Evolutionary conservation across 2,888 invertebrate species (phyloP), one percentile per base, ranked within the genome.

Genomic region (Macrophya alboannulata): DNA sequence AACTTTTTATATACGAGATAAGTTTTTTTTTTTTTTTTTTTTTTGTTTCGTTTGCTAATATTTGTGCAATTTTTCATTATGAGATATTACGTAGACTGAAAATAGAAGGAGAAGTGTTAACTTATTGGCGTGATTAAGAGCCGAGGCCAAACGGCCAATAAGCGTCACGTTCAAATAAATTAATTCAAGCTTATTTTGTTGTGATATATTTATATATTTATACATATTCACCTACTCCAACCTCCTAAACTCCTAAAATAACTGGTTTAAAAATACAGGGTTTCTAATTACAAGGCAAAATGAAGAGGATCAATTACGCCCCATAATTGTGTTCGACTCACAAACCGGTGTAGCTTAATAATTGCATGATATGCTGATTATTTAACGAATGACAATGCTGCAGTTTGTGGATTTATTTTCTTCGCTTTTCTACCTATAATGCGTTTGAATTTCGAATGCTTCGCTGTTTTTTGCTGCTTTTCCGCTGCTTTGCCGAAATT

Each of bases 401-500:
- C 17, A 51, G 37, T n/a, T 31, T 55, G 77, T 9, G 15, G 6
- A 25, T 55, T 31, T 37, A n/a, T 59, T 43, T 51, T 31, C 0
- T 12, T 15, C 8, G 55, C 12, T 77, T 17, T 77, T n/a, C 15
- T 17, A 17, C 21, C 25, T 51, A 10, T 17, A 45, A 59, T 59
- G 43, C n/a, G 62, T 81, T 62, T 62, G 81, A 81, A 81, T 81
- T 43, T 81, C 43, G 59, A 62, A 85, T 79, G 86, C 87, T 86
- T 86, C 82, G 85, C 84, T 86, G 48, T 79, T 86, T 48, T 48
- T 15, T 3, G 25, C 48, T 76, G 59, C 31, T 25, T 37, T 77
- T 85, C 31, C 45, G 65, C n/a, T 59, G 82, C 81, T 82, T 85
- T 68, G 68, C 85, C 45, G 85, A 21, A 81, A 81, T 81, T 81